phyloP scores from a whole-genome alignment of 1,140 invertebrate genomes.

The Drosophila arawakana region DNA sequence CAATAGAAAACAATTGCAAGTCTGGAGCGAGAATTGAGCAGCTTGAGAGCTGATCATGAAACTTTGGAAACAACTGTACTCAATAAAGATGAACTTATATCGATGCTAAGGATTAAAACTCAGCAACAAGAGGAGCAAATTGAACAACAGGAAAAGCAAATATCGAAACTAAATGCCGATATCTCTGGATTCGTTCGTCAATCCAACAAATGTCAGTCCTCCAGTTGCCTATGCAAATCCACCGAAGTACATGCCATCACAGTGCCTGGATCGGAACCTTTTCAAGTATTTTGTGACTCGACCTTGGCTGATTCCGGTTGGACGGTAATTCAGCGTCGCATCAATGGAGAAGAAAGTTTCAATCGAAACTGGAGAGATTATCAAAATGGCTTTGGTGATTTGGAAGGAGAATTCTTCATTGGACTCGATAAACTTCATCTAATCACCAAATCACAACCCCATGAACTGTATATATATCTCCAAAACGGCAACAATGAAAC shows the following conservation, averaged over 20 bases:
- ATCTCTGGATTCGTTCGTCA: background rate
- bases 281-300: conserved; percentile 40
- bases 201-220: conserved; percentile 23
- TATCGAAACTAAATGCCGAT: background rate
- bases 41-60: background rate
- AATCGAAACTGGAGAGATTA: conserved; percentile 40
- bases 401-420: conserved; percentile 35
- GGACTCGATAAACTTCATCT: conserved; percentile 41
- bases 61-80: conserved; percentile 4
- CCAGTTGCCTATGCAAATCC: conserved; percentile 33
- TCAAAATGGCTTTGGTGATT: conserved; percentile 37
- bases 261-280: conserved; percentile 19
- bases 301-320: conserved; percentile 19
- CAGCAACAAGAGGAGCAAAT: conserved; percentile 26
- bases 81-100: conserved; percentile 33
- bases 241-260: conserved; percentile 18
- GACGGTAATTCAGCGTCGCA: conserved; percentile 33
- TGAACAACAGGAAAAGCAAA: conserved; percentile 21
- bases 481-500: conserved; percentile 24
- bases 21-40: conserved; percentile 1
- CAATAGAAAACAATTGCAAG: conserved; percentile 1
- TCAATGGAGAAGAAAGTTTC: conserved; percentile 21
- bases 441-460: conserved; percentile 28
- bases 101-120: conserved; percentile 31
- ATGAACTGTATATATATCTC: conserved; percentile 40